These are phyloP conservation scores for Bombus turneri DNA, from an alignment of 1,140 invertebrate genomes.

Conservation along the genomic window DNA sequence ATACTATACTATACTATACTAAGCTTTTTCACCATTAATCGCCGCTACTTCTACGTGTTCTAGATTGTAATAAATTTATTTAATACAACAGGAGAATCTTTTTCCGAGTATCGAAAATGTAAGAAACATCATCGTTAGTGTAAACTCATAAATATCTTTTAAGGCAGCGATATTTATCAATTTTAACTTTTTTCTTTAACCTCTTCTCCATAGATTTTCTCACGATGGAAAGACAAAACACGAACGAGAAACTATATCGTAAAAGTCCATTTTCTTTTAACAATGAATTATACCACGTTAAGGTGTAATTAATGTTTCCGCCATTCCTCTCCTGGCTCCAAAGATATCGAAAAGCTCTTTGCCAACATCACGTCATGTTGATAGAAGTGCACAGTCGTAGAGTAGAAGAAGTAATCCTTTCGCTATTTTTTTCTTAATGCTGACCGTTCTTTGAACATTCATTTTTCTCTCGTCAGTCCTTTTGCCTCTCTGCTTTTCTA, in stretches of 20 bases:
- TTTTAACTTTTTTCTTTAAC: neutral
- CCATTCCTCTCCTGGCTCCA: neutral
- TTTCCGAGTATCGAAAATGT: neutral
- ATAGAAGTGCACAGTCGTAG: neutral
- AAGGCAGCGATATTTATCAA: neutral
- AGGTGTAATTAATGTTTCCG: neutral
- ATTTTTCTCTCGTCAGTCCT: slow-evolving; percentile 12
- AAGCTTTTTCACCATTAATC: too few relatives aligned
- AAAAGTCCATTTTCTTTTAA: neutral
- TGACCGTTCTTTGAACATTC: neutral
- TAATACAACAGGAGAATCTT: neutral
- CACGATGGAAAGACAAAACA: neutral
- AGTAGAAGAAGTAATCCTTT: neutral
- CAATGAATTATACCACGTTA: neutral
- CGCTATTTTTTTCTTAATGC: slow-evolving; percentile 7
- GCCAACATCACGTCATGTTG: neutral
- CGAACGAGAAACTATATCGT: neutral
- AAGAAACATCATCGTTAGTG: neutral
- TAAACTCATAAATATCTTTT: neutral
- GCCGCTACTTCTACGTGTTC: neutral
- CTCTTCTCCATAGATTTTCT: neutral
- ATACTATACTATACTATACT: too few relatives aligned
- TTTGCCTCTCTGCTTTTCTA: neutral
- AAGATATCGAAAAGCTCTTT: neutral
- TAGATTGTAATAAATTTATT: neutral